Evolutionary conservation across 2,113 vertebrate genomes (phyloP).

Genomic region (Morphnarchus princeps): DNA sequence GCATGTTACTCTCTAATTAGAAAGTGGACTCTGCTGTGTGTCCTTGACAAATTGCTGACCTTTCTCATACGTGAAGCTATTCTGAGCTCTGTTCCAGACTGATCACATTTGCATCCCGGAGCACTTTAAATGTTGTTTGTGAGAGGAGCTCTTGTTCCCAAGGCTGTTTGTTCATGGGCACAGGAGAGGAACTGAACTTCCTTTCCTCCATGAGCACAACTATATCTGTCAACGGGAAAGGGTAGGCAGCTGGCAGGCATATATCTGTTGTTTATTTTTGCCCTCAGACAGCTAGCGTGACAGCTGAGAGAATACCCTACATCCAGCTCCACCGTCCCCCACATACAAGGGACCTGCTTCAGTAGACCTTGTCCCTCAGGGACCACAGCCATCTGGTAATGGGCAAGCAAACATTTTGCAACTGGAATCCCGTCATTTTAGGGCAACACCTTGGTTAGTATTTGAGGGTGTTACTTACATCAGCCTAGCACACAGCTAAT

Average conservation of each 20-base stretch:
- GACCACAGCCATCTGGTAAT: accelerated
- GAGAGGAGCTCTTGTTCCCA: constrained; percentile 6
- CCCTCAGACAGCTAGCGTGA: neutral
- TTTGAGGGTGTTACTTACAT: neutral
- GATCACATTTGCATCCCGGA: constrained; percentile 13
- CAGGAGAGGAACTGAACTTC: neutral
- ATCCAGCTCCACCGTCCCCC: neutral
- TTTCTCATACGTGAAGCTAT: constrained; percentile 34
- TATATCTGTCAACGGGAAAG: neutral
- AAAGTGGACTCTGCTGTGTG: constrained; percentile 15
- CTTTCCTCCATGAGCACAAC: neutral
- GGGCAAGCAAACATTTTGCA: neutral
- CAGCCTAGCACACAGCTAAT: neutral
- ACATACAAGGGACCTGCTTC: neutral
- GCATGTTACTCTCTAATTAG: constrained; percentile 49
- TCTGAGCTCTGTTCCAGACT: constrained; percentile 40
- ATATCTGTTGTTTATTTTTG: constrained; percentile 13
- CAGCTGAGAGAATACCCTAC: neutral
- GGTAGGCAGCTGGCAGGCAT: constrained; percentile 16
- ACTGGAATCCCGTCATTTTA: neutral
- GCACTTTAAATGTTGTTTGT: constrained; percentile 10
- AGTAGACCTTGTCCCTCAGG: neutral
- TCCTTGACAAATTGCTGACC: constrained; percentile 47
- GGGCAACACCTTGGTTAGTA: neutral
- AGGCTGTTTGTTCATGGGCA: neutral